Percentiles rank a stretch among this genome's conserved stretches.
Conservation (phyloP, 2,113 vertebrate genomes). For the Pantherophis guttatus region DNA sequence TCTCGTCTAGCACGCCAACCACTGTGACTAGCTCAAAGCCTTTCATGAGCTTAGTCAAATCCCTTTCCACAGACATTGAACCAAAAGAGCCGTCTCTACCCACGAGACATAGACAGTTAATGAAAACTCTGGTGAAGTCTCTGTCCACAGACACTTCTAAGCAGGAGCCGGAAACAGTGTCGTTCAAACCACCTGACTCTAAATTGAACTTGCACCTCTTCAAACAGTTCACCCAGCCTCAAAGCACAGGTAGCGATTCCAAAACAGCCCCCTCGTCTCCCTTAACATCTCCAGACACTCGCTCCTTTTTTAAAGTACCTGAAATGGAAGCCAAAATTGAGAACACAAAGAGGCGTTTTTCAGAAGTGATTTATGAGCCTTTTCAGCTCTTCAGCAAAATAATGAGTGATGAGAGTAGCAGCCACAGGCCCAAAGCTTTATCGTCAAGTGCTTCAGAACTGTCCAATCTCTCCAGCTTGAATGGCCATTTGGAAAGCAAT, state of each 20-base stretch:
- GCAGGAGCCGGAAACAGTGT: conserved; percentile 78
- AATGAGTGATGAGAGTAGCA: conserved; percentile 91
- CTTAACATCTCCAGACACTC: conserved; percentile 86
- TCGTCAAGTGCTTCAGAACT: conserved; percentile 95
- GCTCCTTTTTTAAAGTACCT: conserved; percentile 97
- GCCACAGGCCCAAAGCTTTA: conserved; percentile 86
- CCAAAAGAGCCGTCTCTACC: conserved; percentile 80
- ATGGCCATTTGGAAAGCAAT: conserved; percentile 90
- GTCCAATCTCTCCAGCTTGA: conserved; percentile 79
- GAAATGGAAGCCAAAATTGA: conserved; percentile 98
- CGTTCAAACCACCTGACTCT: conserved; percentile 79
- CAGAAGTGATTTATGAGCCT: conserved; percentile 96
- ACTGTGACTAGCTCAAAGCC: conserved; percentile 79
- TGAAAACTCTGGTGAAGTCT: conserved; percentile 97
- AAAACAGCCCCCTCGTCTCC: conserved; percentile 97
- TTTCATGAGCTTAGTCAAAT: conserved; percentile 90
- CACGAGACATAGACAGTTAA: conserved; percentile 85
- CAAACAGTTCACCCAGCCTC: conserved; percentile 96
- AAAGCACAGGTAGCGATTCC: conserved; percentile 84
- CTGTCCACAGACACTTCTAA: conserved; percentile 91
- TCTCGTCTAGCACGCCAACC: conserved; percentile 66
- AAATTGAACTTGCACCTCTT: conserved; percentile 94
- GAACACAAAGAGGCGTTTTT: conserved; percentile 93
- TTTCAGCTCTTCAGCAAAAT: conserved; percentile 97
- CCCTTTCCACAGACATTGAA: conserved; percentile 91